A percentile compares a stretch with the other conserved stretches of the same genome.
phyloP scores from a whole-genome alignment of 2,888 invertebrate species.

The Sinopyrophorus schimmeli region DNA sequence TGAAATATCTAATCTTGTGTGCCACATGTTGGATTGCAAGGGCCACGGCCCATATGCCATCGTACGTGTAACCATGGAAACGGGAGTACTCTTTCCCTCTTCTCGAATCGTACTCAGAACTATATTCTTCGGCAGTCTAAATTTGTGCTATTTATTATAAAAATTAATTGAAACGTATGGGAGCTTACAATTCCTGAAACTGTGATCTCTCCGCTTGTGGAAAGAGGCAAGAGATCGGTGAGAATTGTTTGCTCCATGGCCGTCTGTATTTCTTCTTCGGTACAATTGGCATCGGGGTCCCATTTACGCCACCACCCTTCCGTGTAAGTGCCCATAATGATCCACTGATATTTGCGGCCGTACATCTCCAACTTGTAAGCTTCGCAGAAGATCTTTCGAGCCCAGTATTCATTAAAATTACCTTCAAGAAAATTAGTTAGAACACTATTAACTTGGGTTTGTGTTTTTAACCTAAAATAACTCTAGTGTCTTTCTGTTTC shows the following conservation, averaged over 20 bases:
- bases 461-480: slow-evolving; percentile 67
- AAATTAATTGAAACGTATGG: too few relatives aligned
- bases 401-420: slow-evolving; percentile 95
- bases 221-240: slow-evolving; percentile 84
- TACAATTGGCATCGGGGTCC: slow-evolving; percentile 67
- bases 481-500: slow-evolving; percentile 89
- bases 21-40: slow-evolving; percentile 91
- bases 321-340: slow-evolving; percentile 87
- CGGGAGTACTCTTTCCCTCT: slow-evolving; percentile 85
- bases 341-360: slow-evolving; percentile 93
- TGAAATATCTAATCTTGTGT: slow-evolving; percentile 67
- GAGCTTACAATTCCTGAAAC: slow-evolving; percentile 86
- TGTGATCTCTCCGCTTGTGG: slow-evolving; percentile 84
- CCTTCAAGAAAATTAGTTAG: slow-evolving; percentile 56
- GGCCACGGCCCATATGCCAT: slow-evolving; percentile 98
- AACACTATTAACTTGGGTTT: background rate
- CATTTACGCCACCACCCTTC: slow-evolving; percentile 71
- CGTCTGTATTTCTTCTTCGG: slow-evolving; percentile 70
- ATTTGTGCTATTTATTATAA: too few relatives aligned
- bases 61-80: slow-evolving; percentile 98
- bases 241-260: slow-evolving; percentile 88
- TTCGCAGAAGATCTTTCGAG: slow-evolving; percentile 85
- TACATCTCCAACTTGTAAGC: slow-evolving; percentile 85
- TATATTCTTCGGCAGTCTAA: slow-evolving; percentile 91
- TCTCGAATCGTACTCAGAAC: slow-evolving; percentile 79